Base-by-base conservation (phyloP, 2,113 vertebrate species). In the Helogale parvula region DNA sequence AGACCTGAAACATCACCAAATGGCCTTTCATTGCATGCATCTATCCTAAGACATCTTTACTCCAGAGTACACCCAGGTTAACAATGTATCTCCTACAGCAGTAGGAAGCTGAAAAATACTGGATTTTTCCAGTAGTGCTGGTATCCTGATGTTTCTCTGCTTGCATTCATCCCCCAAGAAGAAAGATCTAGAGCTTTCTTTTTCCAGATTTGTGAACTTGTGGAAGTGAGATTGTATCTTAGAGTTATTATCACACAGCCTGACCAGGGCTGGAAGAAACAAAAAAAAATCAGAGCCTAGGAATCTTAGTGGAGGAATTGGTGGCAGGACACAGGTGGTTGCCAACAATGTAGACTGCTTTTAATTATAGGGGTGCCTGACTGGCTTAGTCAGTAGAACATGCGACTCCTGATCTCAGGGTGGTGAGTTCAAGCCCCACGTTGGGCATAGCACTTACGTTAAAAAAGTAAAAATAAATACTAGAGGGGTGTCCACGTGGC, bases 141-240 rank as follows among this genome's bases (percentile, higher is more conserved):
- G 88, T 47, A 52, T 69, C 45, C 27, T 89, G n/a, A 69, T 23
- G 29, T 74, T 65, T 38, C 5, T 72, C 54, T 94, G 29, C 74
- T 45, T 63, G 27, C 15, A 41, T 82, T 84, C 45, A 52, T 85
- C 38, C 19, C 52, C 38, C 45, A 72, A 47, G 85, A 35, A 87
- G 21, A 90, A 74, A 80, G 74, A 71, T 81, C 72, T 82, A 90
- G 65, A 68, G 23, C 38, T 93, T 94, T 47, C 2, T 96, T 92
- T 92, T 79, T 97, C 68, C 31, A 47, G 45, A 85, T 60, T 31
- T 47, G 47, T 47, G 47, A 41, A 29, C n/a, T 95, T 50, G 57
- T 72, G 45, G 83, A 50, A 31, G 69, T 54, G 90, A 93, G 14
- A 47, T 65, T 50, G 23, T 71, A 27, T 68, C 77, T 74, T 83